A percentile compares a stretch with the other conserved stretches of the same genome.
Conservation (phyloP, 2,797 vertebrate species). For the Dermochelys coriacea region DNA sequence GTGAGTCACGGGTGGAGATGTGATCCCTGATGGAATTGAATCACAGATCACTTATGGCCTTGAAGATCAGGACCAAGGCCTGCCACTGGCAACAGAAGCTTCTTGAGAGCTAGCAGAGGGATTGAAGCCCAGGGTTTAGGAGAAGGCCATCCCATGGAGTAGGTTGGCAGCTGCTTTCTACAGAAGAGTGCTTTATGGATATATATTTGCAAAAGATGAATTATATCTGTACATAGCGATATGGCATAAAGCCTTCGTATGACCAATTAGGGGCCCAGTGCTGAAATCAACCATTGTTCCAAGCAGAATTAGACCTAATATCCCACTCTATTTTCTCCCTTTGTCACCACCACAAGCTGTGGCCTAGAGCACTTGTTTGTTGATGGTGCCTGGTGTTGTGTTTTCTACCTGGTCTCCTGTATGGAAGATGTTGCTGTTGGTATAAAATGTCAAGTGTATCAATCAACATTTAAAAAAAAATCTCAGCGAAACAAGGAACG, state of each 20-base stretch:
- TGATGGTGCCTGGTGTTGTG: constrained; percentile 5
- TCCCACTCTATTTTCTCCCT: background rate
- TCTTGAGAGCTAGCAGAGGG: background rate
- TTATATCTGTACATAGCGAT: background rate
- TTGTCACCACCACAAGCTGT: background rate
- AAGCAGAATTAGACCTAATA: background rate
- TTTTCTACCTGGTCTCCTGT: constrained; percentile 37
- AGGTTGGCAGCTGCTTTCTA: background rate
- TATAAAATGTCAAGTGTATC: constrained; percentile 56
- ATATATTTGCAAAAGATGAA: background rate
- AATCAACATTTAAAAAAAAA: constrained; percentile 61
- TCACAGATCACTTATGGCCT: background rate
- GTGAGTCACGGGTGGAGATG: background rate
- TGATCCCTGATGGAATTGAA: background rate
- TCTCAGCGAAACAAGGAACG: constrained; percentile 28
- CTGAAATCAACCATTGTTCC: too few relatives aligned
- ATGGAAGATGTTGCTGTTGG: background rate
- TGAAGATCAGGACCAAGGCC: background rate
- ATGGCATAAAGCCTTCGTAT: too few relatives aligned
- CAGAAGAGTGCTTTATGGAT: background rate
- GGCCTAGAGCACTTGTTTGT: constrained; percentile 39
- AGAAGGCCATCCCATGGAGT: background rate
- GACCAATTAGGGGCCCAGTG: too few relatives aligned
- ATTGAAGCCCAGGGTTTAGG: background rate
- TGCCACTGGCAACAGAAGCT: background rate